Conservation (phyloP, 2,113 vertebrate genomes). For the Datnioides undecimradiatus region DNA sequence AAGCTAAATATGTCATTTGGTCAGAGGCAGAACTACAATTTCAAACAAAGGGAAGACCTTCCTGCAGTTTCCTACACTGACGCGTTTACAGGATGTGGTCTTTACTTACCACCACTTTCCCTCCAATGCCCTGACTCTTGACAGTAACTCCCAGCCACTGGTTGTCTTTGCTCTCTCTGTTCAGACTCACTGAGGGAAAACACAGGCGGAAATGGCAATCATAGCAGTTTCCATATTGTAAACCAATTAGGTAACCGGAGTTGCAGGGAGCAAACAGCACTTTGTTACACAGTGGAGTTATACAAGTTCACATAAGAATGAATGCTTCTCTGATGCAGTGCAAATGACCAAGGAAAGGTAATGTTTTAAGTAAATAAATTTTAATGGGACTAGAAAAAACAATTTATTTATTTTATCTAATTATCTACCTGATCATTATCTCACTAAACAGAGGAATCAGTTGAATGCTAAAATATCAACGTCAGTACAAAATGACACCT, state of each 20-base stretch:
- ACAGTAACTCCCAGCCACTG: constrained; percentile 96
- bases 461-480: too few species aligned
- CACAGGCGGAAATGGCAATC: constrained; percentile 32
- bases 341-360: background rate
- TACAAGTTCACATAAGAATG: background rate
- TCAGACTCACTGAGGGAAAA: constrained; percentile 78
- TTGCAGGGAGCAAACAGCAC: background rate
- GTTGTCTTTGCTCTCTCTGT: constrained; percentile 94
- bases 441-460: too few species aligned
- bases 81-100: constrained; percentile 12
- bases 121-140: constrained; percentile 93
- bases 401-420: too few species aligned
- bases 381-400: too few species aligned
- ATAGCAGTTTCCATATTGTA: constrained; percentile 23
- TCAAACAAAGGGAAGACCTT: background rate
- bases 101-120: constrained; percentile 93
- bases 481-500: too few species aligned
- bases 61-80: constrained; percentile 8
- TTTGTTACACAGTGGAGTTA: constrained; percentile 7
- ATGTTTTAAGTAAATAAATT: background rate
- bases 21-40: background rate
- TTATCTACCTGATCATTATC: too few species aligned
- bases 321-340: background rate
- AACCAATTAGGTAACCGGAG: constrained; percentile 15
- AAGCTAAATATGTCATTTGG: background rate